phyloP scores from a whole-genome alignment of 2,113 vertebrate species.

The Hemiprocne comata region DNA sequence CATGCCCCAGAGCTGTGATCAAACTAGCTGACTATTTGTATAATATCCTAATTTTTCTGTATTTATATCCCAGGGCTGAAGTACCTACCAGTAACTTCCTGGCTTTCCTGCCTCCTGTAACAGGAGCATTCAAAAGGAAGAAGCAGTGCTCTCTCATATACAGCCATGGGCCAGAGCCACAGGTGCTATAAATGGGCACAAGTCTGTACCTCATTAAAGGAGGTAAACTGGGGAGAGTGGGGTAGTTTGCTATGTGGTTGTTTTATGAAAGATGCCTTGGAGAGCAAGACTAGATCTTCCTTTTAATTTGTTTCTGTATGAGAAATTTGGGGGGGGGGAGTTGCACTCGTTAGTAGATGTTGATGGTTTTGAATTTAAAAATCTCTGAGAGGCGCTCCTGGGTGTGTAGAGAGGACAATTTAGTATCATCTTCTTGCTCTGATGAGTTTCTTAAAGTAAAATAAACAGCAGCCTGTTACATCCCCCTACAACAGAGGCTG shows the following conservation, averaged over 20 bases:
- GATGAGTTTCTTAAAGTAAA: not conserved
- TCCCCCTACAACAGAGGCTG: not conserved
- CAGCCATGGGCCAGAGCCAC: not conserved
- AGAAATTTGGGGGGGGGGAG: not conserved
- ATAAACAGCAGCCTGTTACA: not conserved
- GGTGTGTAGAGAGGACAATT: not conserved
- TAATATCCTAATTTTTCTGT: not conserved
- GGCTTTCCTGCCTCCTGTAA: no score
- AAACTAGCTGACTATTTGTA: not conserved
- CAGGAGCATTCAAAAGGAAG: accelerated
- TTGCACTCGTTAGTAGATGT: not conserved
- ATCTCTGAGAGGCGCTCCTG: not conserved
- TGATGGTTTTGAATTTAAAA: not conserved
- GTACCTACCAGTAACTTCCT: not conserved
- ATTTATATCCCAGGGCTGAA: not conserved
- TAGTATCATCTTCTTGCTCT: not conserved
- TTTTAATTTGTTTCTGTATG: not conserved
- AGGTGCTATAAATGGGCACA: not conserved
- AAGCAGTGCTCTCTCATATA: not conserved
- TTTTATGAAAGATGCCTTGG: accelerated
- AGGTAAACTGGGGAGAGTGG: not conserved
- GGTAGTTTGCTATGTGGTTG: accelerated
- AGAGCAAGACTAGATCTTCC: not conserved
- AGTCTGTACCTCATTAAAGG: not conserved
- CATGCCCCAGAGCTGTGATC: accelerated